Percentiles rank a stretch among this genome's conserved stretches.
These are phyloP conservation scores for Idaea dimidiata DNA, from an alignment of 2,888 invertebrate genomes.

Conservation along the genomic window DNA sequence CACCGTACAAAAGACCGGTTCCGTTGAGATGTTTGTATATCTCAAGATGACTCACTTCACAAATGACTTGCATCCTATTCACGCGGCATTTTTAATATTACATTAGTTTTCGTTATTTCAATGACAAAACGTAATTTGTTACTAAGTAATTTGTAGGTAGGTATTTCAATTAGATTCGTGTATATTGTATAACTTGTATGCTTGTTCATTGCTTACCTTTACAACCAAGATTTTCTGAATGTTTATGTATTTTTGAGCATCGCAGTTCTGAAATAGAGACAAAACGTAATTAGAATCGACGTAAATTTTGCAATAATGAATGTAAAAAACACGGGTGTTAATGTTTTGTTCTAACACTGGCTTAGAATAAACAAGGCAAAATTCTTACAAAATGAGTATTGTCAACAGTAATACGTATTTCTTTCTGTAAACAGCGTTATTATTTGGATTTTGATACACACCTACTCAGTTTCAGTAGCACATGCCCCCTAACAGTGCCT, in stretches of 20 bases:
- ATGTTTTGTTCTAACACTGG: not conserved
- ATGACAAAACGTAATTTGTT: no score
- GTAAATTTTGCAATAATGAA: not conserved
- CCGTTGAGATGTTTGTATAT: slow-evolving; percentile 29
- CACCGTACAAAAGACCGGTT: slow-evolving; percentile 42
- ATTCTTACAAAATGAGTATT: not conserved
- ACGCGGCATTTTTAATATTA: not conserved
- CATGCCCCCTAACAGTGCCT: slow-evolving; percentile 47
- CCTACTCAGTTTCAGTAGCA: not conserved
- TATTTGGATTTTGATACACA: not conserved
- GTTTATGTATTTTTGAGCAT: slow-evolving; percentile 10
- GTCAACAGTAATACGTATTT: not conserved
- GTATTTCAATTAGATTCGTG: no score
- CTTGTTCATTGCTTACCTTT: slow-evolving; percentile 39
- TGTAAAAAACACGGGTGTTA: not conserved
- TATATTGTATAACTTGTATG: no score
- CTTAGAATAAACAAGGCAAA: not conserved
- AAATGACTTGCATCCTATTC: slow-evolving; percentile 5
- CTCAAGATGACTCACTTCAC: slow-evolving; percentile 39
- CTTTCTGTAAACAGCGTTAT: not conserved
- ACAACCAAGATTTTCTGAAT: slow-evolving; percentile 42
- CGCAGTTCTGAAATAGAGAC: not conserved
- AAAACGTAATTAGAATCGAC: not conserved
- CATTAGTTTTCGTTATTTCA: not conserved
- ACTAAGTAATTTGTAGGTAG: no score